Conservation (phyloP, 2,113 vertebrate species). For the Oplegnathus fasciatus region DNA sequence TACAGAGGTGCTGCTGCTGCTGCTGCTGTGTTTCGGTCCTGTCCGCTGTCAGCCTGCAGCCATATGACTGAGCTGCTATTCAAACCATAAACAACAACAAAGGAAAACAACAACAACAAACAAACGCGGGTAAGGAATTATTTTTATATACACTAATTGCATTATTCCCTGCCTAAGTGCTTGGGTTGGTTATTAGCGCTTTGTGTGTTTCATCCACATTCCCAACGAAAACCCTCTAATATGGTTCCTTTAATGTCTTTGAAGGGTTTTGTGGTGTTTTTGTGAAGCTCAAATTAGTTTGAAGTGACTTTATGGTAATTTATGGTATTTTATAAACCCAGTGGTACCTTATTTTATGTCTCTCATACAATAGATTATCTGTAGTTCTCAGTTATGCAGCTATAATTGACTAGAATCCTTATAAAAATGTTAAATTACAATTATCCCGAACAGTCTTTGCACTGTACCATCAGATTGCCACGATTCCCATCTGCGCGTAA, state of each 20-base stretch:
- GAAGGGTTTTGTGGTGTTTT: not conserved
- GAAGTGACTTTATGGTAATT: not conserved
- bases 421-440: not conserved
- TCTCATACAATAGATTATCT: no score
- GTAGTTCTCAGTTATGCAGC: not conserved
- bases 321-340: not conserved
- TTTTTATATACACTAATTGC: not conserved
- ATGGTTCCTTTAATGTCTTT: not conserved
- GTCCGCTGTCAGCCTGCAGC: slow-evolving; percentile 43
- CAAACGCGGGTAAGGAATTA: slow-evolving; percentile 52
- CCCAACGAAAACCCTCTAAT: not conserved
- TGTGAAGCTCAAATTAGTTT: slow-evolving; percentile 4
- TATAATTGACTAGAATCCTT: not conserved
- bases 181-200: not conserved
- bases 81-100: slow-evolving; percentile 34
- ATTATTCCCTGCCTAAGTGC: not conserved
- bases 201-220: not conserved
- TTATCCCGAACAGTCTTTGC: not conserved
- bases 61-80: slow-evolving; percentile 32
- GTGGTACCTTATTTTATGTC: not conserved
- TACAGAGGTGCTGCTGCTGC: slow-evolving; percentile 39
- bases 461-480: not conserved
- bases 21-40: slow-evolving; percentile 21
- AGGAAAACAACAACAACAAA: slow-evolving; percentile 31
- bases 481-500: slow-evolving; percentile 35